These are phyloP conservation scores for Hydractinia symbiolongicarpus DNA, from an alignment of 30 jellyfish, hydroid and myxozoan species.

Conservation along the genomic window DNA sequence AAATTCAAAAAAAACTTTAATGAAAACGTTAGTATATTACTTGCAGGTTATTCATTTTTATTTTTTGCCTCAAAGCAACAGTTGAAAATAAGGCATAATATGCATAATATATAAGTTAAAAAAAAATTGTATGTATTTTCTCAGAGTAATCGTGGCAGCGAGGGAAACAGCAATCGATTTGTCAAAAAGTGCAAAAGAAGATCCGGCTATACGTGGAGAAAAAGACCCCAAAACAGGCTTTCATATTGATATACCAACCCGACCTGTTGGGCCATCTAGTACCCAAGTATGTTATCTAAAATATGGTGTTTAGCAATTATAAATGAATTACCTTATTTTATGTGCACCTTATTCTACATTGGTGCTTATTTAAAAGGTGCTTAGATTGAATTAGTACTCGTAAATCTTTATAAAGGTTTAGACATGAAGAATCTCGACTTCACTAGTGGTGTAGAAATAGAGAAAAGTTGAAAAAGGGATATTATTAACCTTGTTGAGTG, in stretches of 20 bases:
- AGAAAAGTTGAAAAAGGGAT: too few relatives aligned
- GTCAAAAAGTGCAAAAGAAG: conserved; percentile 34
- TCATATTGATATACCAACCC: conserved; percentile 57
- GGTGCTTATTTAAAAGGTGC: too few relatives aligned
- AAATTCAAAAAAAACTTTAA: conserved; percentile 77
- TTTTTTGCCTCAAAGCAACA: not conserved
- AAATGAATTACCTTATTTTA: too few relatives aligned
- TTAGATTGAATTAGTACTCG: too few relatives aligned
- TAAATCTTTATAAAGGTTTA: too few relatives aligned
- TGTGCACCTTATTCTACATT: too few relatives aligned
- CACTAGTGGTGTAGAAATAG: too few relatives aligned
- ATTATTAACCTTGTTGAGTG: too few relatives aligned
- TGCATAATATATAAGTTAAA: not conserved
- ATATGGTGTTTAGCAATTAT: not conserved
- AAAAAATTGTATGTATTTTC: not conserved
- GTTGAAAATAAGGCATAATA: not conserved
- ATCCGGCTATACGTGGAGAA: conserved; percentile 74
- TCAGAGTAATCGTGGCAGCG: conserved; percentile 71
- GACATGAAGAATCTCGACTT: too few relatives aligned
- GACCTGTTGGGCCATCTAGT: conserved; percentile 95
- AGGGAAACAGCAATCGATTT: conserved; percentile 90
- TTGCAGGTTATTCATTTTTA: not conserved
- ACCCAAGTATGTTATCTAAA: conserved; percentile 58
- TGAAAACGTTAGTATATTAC: conserved; percentile 63
- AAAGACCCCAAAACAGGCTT: conserved; percentile 80